A percentile compares a stretch with the other conserved stretches of the same genome.
These are phyloP conservation scores for Agrochola lychnidis DNA, from an alignment of 2,888 invertebrate genomes.

Conservation along the genomic window DNA sequence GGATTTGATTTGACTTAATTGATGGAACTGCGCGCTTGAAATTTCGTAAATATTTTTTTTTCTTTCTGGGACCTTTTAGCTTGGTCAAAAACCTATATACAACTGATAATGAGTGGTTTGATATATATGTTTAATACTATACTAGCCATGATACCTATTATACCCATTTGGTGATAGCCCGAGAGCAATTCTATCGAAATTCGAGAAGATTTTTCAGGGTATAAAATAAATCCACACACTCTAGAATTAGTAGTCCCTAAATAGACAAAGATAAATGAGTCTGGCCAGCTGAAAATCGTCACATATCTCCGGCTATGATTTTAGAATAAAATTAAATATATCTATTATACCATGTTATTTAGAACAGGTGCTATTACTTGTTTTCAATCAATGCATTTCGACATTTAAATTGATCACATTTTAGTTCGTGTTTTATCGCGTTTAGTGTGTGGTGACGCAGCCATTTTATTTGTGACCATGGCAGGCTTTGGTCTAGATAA, in stretches of 20 bases:
- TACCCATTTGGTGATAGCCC: neutral
- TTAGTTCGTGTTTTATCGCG: slow-evolving; percentile 50
- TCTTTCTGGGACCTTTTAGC: neutral
- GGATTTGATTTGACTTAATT: neutral
- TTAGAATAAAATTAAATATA: neutral
- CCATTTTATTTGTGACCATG: slow-evolving; percentile 45
- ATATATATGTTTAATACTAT: neutral
- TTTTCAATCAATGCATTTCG: slow-evolving; percentile 18
- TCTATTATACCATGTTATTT: neutral
- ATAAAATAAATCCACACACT: neutral
- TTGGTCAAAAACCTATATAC: too few species aligned
- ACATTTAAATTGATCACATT: slow-evolving; percentile 19
- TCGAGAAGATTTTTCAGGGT: neutral
- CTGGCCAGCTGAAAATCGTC: neutral
- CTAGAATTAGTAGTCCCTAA: neutral
- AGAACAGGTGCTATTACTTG: neutral
- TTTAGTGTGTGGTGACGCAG: slow-evolving; percentile 29
- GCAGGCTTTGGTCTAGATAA: slow-evolving; percentile 44
- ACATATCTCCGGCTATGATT: neutral
- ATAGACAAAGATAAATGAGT: neutral
- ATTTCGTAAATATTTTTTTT: too few species aligned
- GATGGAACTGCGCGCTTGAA: neutral
- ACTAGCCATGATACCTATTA: neutral
- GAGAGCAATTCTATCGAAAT: neutral
- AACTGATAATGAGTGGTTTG: neutral